phyloP scores from a whole-genome alignment of 2,113 vertebrate species.

The Sylvietta virens region DNA sequence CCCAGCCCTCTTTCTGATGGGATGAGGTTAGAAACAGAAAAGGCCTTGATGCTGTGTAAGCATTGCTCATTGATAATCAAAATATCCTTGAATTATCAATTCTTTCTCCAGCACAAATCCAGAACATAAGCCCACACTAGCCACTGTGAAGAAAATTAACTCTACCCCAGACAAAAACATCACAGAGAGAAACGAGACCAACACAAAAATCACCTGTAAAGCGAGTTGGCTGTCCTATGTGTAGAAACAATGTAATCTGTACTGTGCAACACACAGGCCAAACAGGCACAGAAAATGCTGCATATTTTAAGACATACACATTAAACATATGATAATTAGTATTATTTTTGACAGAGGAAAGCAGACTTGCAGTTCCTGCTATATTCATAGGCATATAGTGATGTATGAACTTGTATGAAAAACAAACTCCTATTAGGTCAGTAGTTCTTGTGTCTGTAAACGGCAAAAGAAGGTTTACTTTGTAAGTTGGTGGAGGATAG shows the following conservation, averaged over 20 bases:
- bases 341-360: neutral
- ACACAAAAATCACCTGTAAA: neutral
- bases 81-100: neutral
- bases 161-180: neutral
- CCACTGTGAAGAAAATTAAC: neutral
- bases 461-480: neutral
- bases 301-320: neutral
- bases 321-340: neutral
- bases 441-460: neutral
- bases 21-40: neutral
- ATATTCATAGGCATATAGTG: neutral
- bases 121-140: neutral
- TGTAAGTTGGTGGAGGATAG: neutral
- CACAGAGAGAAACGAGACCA: neutral
- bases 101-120: neutral
- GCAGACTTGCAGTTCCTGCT: neutral
- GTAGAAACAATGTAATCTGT: neutral
- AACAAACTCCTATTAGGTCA: neutral
- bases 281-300: neutral
- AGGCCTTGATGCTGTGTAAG: neutral
- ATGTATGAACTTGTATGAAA: neutral
- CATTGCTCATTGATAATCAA: neutral
- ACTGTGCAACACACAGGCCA: neutral
- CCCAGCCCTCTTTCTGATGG: neutral
- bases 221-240: neutral